phyloP scores from a whole-genome alignment of 2,888 invertebrate species.

The Selenia dentaria region DNA sequence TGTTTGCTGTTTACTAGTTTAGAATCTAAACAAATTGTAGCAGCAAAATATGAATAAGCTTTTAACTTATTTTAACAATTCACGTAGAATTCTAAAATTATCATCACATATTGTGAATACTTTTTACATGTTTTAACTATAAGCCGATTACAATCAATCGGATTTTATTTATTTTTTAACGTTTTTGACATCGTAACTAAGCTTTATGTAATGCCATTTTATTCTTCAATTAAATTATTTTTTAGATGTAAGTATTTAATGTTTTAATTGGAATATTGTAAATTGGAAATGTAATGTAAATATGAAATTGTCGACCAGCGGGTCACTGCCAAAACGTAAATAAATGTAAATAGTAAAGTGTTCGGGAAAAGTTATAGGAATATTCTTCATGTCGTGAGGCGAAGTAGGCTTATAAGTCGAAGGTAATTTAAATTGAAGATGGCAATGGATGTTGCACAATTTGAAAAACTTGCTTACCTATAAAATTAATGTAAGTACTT shows the following conservation, averaged over 20 bases:
- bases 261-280: slow-evolving; percentile 32
- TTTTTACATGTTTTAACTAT: slow-evolving; percentile 7
- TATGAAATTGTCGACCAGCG: slow-evolving; percentile 56
- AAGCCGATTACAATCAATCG: slow-evolving; percentile 16
- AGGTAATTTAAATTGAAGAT: too few species aligned
- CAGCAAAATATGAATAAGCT: too few species aligned
- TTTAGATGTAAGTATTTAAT: slow-evolving; percentile 42
- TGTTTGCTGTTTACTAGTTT: too few species aligned
- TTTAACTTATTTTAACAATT: slow-evolving; percentile 4
- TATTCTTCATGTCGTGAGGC: neutral
- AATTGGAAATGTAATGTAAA: slow-evolving; percentile 29
- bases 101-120: slow-evolving; percentile 28
- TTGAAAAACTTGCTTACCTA: too few species aligned
- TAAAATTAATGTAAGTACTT: too few species aligned
- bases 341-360: slow-evolving; percentile 37
- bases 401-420: neutral
- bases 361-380: too few species aligned
- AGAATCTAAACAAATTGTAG: too few species aligned
- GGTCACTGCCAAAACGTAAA: slow-evolving; percentile 74
- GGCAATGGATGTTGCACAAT: too few species aligned
- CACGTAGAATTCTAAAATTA: slow-evolving; percentile 8
- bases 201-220: slow-evolving; percentile 50
- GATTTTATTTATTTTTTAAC: slow-evolving; percentile 28
- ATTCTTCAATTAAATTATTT: slow-evolving; percentile 47
- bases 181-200: slow-evolving; percentile 30